phyloP scores from a whole-genome alignment of 2,888 invertebrate genomes.

The Fissipunctia ypsillon region DNA sequence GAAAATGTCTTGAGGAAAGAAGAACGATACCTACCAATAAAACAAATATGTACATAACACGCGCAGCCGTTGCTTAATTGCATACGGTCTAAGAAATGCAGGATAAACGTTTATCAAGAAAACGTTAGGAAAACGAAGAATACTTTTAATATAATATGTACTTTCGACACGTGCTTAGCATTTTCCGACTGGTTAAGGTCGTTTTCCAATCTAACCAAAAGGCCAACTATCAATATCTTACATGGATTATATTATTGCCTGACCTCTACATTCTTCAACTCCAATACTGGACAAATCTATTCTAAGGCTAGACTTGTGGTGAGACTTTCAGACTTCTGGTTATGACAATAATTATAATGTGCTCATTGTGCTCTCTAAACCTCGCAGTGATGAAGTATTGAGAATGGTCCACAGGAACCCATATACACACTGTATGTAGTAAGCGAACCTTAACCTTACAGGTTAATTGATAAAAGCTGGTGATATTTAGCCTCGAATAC shows the following conservation, averaged over 20 bases:
- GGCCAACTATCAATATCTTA: not conserved
- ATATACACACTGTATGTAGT: not conserved
- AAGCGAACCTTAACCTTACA: not conserved
- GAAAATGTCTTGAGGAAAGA: conserved; percentile 46
- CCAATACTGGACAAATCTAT: not conserved
- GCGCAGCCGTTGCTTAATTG: not conserved
- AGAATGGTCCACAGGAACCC: not conserved
- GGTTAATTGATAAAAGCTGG: not conserved
- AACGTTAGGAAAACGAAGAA: conserved; percentile 16
- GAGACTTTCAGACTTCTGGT: not conserved
- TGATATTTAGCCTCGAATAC: not conserved
- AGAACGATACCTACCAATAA: conserved; percentile 28
- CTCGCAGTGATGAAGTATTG: not conserved
- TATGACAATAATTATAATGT: not conserved
- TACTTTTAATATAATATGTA: conserved; percentile 3
- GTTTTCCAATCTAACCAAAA: conserved; percentile 4
- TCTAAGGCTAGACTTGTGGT: not conserved
- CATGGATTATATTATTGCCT: not conserved
- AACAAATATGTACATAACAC: not conserved
- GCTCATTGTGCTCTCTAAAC: not conserved
- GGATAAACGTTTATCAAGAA: conserved; percentile 31
- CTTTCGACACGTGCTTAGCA: not conserved
- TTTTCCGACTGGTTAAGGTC: not conserved
- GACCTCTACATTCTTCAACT: conserved; percentile 2
- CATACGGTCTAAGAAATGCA: not conserved